Conservation (phyloP, 1,140 invertebrate species). For the Drosophila kikkawai region DNA sequence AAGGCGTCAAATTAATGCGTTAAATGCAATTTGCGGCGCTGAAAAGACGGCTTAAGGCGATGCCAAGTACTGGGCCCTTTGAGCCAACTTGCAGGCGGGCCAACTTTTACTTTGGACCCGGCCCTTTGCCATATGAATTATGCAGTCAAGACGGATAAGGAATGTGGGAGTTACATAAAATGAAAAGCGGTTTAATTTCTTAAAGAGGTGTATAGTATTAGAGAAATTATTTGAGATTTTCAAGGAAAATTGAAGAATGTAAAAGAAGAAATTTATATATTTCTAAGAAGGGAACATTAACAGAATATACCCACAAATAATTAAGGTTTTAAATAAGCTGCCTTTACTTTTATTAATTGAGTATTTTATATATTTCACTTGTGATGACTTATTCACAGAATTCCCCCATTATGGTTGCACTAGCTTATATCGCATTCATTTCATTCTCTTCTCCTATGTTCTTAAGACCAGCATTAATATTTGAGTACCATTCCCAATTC, state of each 20-base stretch:
- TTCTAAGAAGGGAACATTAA: neutral
- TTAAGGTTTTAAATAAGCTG: neutral
- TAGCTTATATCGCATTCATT: slow-evolving; percentile 15
- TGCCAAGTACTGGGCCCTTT: slow-evolving; percentile 44
- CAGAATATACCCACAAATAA: neutral
- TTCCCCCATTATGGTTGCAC: neutral
- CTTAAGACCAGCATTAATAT: slow-evolving; percentile 33
- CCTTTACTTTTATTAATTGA: slow-evolving; percentile 10
- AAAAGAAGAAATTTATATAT: too few species aligned
- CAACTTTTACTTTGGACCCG: slow-evolving; percentile 33
- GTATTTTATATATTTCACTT: neutral
- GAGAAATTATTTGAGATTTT: neutral
- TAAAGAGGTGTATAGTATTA: slow-evolving; percentile 7
- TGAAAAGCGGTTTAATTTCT: slow-evolving; percentile 36
- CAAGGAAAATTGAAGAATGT: neutral
- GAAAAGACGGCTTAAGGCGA: slow-evolving; percentile 56
- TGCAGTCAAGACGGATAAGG: slow-evolving; percentile 19
- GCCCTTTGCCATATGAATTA: slow-evolving; percentile 48
- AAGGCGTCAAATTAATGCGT: slow-evolving; percentile 66
- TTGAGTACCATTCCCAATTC: slow-evolving; percentile 41
- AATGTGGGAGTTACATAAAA: slow-evolving; percentile 6
- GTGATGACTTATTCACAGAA: slow-evolving; percentile 21
- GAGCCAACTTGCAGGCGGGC: slow-evolving; percentile 41
- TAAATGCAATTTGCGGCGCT: slow-evolving; percentile 71
- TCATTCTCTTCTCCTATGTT: neutral